Percentiles rank a stretch among this genome's conserved stretches.
Conservation (phyloP, 2,797 vertebrate species). For the Cossypha heuglini region DNA sequence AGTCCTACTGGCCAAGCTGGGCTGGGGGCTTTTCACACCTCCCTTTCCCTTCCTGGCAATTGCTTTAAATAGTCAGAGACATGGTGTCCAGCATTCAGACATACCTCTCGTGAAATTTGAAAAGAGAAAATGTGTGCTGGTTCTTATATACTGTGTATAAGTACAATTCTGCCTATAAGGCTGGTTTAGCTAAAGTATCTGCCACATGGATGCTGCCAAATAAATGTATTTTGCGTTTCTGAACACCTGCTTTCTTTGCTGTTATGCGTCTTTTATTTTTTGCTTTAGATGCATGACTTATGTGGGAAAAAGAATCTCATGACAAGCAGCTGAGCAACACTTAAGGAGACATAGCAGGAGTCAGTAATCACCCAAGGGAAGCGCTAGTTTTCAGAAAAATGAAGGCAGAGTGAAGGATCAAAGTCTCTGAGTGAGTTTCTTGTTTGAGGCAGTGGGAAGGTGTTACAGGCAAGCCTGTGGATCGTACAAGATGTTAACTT, state of each 20-base stretch:
- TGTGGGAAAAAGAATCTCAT: slow-evolving; percentile 13
- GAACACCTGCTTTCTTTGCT: slow-evolving; percentile 27
- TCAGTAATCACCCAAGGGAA: background rate
- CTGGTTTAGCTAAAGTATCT: background rate
- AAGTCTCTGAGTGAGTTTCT: background rate
- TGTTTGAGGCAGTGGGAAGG: slow-evolving; percentile 44
- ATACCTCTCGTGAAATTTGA: background rate
- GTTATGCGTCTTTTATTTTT: slow-evolving; percentile 21
- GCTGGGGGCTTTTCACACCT: background rate
- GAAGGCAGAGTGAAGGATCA: background rate
- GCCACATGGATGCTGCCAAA: background rate
- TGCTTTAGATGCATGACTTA: background rate
- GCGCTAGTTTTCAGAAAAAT: background rate
- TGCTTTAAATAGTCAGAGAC: background rate
- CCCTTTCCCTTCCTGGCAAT: background rate
- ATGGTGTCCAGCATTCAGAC: background rate
- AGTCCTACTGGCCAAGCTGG: background rate
- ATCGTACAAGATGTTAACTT: background rate
- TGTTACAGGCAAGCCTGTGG: background rate
- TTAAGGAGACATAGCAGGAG: background rate
- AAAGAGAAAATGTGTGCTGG: background rate
- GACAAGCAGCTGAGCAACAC: slow-evolving; percentile 16
- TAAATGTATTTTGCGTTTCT: background rate
- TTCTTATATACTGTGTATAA: background rate
- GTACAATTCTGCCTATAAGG: background rate